Evolutionary conservation across 2,888 invertebrate genomes (phyloP), one percentile per base, ranked within the genome.

Genomic region (Cephus spinipes): DNA sequence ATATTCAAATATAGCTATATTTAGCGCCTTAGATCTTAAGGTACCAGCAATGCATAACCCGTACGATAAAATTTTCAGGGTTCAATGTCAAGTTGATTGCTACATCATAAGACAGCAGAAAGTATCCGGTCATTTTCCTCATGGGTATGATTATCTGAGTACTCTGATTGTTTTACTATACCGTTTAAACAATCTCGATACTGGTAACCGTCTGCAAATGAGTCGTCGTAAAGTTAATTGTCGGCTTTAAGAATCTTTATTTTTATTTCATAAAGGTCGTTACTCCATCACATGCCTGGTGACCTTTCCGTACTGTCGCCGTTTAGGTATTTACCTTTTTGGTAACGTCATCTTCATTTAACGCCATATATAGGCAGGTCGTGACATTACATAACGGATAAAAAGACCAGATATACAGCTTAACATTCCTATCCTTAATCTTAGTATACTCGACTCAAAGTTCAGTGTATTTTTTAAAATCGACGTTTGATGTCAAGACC

Each of bases 141-240:
- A 9, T 55, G 23, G 23, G 6, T 55, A 55, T 55, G 1, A 55
- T 23, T 2, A 55, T 15, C 55, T 1, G 15, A 71, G 71, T 23
- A 74, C 74, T 36, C 74, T 74, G 74, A 74, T 74, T 74, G 34
- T 74, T 74, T 74, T 74, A 74, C 74, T 31, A 74, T 31, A 33
- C 74, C 74, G 23, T 74, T 74, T 32, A 34, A 34, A 31, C 15
- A n/a, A 23, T 33, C 31, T 12, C 12, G 71, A 31, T 31, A 71
- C n/a, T n/a, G 74, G 31, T 33, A 74, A 35, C 35, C 74, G 15
- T 33, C 74, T 33, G 74, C 35, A n/a, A 35, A 74, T 15, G 35
- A 74, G 33, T 74, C 36, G 12, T 35, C 74, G 35, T 74, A 74
- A 74, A 74, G 74, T 74, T 74, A 74, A 74, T 74, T 35, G 35